These are phyloP conservation scores for Alitta virens DNA, from an alignment of 2,888 invertebrate genomes.

Conservation along the genomic window DNA sequence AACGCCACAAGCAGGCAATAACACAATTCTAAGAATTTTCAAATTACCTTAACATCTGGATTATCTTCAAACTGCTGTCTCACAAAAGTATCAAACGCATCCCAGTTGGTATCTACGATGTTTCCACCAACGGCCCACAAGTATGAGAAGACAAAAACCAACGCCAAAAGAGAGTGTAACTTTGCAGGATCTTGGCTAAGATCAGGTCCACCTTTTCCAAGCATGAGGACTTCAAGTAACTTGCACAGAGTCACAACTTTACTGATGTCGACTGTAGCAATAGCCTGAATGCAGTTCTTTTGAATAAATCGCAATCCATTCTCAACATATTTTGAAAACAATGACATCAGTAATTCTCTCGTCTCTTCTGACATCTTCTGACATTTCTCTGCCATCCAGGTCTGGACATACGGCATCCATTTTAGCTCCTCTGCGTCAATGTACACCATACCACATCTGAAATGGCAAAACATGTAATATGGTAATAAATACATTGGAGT, in stretches of 20 bases:
- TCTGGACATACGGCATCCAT: constrained; percentile 76
- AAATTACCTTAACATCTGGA: constrained; percentile 66
- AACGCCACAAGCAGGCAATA: too few relatives aligned
- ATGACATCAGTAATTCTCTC: constrained; percentile 65
- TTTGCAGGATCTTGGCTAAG: constrained; percentile 62
- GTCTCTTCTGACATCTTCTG: constrained; percentile 58
- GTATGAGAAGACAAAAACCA: constrained; percentile 78
- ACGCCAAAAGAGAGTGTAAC: constrained; percentile 68
- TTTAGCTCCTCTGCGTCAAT: constrained; percentile 80
- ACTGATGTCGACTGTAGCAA: constrained; percentile 79
- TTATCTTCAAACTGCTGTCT: constrained; percentile 71
- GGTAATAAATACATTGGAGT: too few relatives aligned
- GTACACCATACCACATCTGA: constrained; percentile 79
- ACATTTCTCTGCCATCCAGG: constrained; percentile 68
- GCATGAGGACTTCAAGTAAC: constrained; percentile 70
- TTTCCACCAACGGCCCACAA: constrained; percentile 88
- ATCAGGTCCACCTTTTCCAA: constrained; percentile 67
- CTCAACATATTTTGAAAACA: constrained; percentile 70
- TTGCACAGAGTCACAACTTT: constrained; percentile 76
- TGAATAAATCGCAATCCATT: constrained; percentile 68
- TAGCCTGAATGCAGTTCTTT: constrained; percentile 70
- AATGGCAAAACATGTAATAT: too few relatives aligned
- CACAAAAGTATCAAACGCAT: constrained; percentile 70
- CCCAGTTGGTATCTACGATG: constrained; percentile 69
- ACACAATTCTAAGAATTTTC: too few relatives aligned